Evolutionary conservation across 2,797 vertebrate genomes (phyloP).

Genomic region (Nannoperca australis): DNA sequence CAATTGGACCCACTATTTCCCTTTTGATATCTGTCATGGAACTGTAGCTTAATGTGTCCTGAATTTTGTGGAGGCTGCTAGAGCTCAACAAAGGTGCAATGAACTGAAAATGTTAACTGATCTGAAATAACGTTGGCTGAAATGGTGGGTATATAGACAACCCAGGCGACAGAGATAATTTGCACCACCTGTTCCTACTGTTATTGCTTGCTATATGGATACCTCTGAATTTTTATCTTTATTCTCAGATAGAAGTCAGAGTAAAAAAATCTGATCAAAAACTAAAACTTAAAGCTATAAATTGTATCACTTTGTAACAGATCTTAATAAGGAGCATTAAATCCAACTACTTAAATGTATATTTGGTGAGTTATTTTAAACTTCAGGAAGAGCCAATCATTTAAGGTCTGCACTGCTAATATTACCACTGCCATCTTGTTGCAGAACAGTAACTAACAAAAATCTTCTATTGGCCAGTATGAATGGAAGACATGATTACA

Average conservation of each 20-base stretch:
- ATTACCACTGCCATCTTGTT: not conserved
- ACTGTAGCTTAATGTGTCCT: not conserved
- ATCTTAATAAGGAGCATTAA: too few relatives aligned
- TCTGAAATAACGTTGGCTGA: not conserved
- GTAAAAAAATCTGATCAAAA: not conserved
- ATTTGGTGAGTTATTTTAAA: slow-evolving; percentile 3
- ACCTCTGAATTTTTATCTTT: not conserved
- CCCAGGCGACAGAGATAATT: not conserved
- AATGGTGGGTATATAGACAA: not conserved
- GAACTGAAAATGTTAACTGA: not conserved
- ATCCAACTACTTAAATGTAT: not conserved
- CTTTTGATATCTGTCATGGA: not conserved
- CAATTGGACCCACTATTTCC: too few relatives aligned
- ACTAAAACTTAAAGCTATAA: not conserved
- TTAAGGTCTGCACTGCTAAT: not conserved
- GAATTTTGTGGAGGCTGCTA: not conserved
- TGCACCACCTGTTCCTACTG: too few relatives aligned
- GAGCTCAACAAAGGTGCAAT: not conserved
- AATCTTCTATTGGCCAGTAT: not conserved
- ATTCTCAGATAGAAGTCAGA: not conserved
- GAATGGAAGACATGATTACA: not conserved
- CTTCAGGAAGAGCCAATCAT: not conserved
- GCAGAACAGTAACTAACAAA: not conserved
- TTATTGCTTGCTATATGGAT: not conserved
- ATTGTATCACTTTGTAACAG: not conserved